Conservation (phyloP, 2,113 vertebrate genomes). For the Myotis yumanensis region DNA sequence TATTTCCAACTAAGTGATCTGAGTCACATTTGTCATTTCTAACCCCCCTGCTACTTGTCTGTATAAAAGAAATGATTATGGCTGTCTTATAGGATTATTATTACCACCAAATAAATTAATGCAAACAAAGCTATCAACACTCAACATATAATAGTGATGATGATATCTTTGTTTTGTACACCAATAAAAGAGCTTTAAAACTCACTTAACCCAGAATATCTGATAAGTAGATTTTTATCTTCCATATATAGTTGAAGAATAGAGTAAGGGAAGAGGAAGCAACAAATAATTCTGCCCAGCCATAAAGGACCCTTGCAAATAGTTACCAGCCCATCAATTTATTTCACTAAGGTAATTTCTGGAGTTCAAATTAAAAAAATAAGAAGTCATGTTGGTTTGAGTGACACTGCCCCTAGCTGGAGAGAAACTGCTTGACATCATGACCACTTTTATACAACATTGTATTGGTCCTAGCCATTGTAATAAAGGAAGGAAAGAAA, state of each 20-base stretch:
- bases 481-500: background rate
- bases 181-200: background rate
- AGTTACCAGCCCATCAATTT: background rate
- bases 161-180: background rate
- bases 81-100: background rate
- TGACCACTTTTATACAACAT: background rate
- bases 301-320: background rate
- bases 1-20: background rate
- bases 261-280: background rate
- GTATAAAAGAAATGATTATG: background rate
- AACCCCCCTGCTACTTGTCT: background rate
- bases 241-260: background rate
- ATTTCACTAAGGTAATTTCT: background rate
- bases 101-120: background rate
- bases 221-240: background rate
- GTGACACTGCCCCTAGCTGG: background rate
- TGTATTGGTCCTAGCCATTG: background rate
- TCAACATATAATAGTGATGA: background rate
- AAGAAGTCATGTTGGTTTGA: background rate
- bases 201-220: background rate
- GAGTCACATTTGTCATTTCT: background rate
- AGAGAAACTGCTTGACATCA: background rate
- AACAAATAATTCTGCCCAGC: background rate
- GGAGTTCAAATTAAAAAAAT: background rate
- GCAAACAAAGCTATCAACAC: background rate